Conservation (phyloP, 2,888 invertebrate genomes). For the Meloe dianella region DNA sequence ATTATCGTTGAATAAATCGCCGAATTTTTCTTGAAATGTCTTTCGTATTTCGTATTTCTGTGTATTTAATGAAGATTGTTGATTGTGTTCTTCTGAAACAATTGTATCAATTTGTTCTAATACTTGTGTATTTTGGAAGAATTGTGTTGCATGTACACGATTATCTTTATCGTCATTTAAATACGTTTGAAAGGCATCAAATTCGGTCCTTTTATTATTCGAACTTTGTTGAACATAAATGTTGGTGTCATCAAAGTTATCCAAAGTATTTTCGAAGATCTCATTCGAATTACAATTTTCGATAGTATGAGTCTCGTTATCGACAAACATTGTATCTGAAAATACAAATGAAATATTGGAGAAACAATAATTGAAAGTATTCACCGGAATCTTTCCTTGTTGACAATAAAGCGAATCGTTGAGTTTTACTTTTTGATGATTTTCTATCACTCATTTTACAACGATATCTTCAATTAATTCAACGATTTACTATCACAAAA, state of each 20-base stretch:
- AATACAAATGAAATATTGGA: background rate
- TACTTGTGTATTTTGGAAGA: conserved; percentile 47
- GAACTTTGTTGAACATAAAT: conserved; percentile 12
- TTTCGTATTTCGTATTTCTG: conserved; percentile 23
- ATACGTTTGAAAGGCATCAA: conserved; percentile 42
- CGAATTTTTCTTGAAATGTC: conserved; percentile 29
- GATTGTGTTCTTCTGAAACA: conserved; percentile 16
- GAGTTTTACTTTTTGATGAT: background rate
- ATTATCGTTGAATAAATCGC: conserved; percentile 27
- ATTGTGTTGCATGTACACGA: conserved; percentile 33
- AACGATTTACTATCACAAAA: background rate
- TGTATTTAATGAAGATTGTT: background rate
- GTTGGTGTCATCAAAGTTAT: conserved; percentile 26
- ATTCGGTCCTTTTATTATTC: conserved; percentile 26
- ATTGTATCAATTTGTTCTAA: conserved; percentile 44
- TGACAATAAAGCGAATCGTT: background rate
- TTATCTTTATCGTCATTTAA: conserved; percentile 27
- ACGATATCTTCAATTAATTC: background rate
- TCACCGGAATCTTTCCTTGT: background rate
- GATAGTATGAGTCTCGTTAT: background rate
- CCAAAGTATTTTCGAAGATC: conserved; percentile 34
- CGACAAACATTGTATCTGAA: background rate
- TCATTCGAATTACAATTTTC: background rate
- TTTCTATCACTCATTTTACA: background rate
- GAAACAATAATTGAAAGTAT: background rate